Evolutionary conservation across 2,113 vertebrate genomes (phyloP).

Genomic region (Aix galericulata): DNA sequence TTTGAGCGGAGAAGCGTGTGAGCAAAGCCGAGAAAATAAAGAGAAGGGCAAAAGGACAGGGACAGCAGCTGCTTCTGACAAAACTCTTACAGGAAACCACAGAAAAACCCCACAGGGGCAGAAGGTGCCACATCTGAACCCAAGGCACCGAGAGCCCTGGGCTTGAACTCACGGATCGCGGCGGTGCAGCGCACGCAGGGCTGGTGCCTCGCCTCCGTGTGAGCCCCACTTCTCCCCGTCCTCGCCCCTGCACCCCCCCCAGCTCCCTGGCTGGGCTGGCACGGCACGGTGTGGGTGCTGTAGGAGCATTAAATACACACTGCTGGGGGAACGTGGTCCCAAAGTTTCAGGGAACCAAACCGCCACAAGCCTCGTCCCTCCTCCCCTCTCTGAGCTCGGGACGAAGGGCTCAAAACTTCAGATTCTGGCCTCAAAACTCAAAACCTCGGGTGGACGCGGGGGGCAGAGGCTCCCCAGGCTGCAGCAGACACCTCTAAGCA

Average conservation of each 20-base stretch:
- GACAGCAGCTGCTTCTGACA: neutral
- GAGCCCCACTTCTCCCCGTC: neutral
- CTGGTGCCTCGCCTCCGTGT: neutral
- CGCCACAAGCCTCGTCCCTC: neutral
- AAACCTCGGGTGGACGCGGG: neutral
- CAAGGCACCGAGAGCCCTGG: neutral
- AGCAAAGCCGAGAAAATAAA: neutral
- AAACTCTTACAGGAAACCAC: neutral
- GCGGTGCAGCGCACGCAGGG: fast-evolving
- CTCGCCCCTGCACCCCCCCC: neutral
- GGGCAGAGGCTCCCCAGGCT: neutral
- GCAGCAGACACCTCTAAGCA: neutral
- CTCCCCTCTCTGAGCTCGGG: neutral
- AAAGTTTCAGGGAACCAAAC: neutral
- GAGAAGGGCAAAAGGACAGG: neutral
- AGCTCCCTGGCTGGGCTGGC: neutral
- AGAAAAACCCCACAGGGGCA: neutral
- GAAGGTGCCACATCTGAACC: neutral
- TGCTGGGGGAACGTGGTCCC: neutral
- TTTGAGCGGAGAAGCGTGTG: neutral
- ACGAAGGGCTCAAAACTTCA: neutral
- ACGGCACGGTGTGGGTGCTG: neutral
- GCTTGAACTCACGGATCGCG: neutral
- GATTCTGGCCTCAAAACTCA: neutral
- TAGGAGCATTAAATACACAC: neutral